These are phyloP conservation scores for Mastacembelus armatus DNA, from an alignment of 2,797 vertebrate genomes.

Conservation along the genomic window DNA sequence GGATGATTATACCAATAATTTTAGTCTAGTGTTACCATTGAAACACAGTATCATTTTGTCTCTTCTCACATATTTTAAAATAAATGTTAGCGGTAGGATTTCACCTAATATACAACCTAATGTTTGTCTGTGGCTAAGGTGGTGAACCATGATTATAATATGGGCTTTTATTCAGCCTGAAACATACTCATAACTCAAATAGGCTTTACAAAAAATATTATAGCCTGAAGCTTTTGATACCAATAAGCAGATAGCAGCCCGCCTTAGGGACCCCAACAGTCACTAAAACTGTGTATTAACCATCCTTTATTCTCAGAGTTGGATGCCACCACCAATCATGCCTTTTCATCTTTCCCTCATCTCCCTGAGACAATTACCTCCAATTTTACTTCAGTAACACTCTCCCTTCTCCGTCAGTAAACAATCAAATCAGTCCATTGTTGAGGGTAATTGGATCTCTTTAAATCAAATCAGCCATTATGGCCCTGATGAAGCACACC, in stretches of 20 bases:
- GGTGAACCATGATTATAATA: background rate
- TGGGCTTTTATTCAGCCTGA: constrained; percentile 14
- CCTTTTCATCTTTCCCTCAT: constrained; percentile 69
- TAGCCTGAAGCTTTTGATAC: constrained; percentile 29
- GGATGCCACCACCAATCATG: constrained; percentile 65
- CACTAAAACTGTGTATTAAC: constrained; percentile 52
- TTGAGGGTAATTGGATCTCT: constrained; percentile 81
- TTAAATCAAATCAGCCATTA: constrained; percentile 83
- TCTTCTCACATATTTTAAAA: too few relatives aligned
- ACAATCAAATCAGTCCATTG: constrained; percentile 81
- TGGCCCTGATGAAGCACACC: constrained; percentile 74
- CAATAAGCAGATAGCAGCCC: constrained; percentile 19
- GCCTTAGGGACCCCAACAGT: constrained; percentile 40
- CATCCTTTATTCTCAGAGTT: constrained; percentile 56
- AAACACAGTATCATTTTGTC: too few relatives aligned
- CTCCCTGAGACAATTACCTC: constrained; percentile 80
- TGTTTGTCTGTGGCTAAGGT: background rate
- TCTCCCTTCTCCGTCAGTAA: constrained; percentile 76
- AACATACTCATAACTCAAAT: background rate
- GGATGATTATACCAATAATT: background rate
- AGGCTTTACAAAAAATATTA: constrained; percentile 5
- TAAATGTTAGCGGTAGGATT: too few relatives aligned
- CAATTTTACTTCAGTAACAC: constrained; percentile 78
- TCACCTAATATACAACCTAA: too few relatives aligned
- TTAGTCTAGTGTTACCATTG: background rate